Evolutionary conservation across 2,113 vertebrate genomes (phyloP).

Genomic region (Prochilodus magdalenae): DNA sequence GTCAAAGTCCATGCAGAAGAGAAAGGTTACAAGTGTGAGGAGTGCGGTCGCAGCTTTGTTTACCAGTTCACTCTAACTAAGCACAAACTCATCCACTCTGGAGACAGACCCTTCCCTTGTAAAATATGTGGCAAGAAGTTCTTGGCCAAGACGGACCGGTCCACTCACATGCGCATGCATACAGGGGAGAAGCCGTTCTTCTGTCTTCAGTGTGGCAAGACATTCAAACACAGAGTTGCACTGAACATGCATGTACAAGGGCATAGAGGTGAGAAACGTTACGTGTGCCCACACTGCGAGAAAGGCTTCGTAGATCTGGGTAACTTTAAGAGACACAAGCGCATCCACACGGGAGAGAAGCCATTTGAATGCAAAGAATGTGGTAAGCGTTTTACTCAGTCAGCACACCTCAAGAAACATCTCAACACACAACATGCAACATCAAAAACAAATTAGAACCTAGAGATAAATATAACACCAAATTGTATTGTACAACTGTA

Average conservation of each 20-base stretch:
- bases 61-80: slow-evolving; percentile 74
- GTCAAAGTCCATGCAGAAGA: slow-evolving; percentile 71
- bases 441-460: background rate
- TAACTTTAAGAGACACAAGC: slow-evolving; percentile 82
- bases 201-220: slow-evolving; percentile 81
- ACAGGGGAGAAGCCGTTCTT: slow-evolving; percentile 84
- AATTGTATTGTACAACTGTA: background rate
- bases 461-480: background rate
- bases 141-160: slow-evolving; percentile 69
- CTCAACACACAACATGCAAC: slow-evolving; percentile 66
- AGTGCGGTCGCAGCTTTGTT: slow-evolving; percentile 77
- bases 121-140: slow-evolving; percentile 73
- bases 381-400: slow-evolving; percentile 72
- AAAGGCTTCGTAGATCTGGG: slow-evolving; percentile 83
- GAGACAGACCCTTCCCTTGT: slow-evolving; percentile 72
- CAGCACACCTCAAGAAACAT: slow-evolving; percentile 74
- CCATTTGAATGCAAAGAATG: slow-evolving; percentile 71
- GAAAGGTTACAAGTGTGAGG: slow-evolving; percentile 68
- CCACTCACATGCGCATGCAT: slow-evolving; percentile 80
- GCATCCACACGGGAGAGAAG: slow-evolving; percentile 80
- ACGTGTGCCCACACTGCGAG: slow-evolving; percentile 79
- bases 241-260: slow-evolving; percentile 80
- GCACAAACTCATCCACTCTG: slow-evolving; percentile 73
- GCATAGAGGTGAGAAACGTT: slow-evolving; percentile 77
- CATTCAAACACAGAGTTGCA: slow-evolving; percentile 78